These are phyloP conservation scores for Holacanthus passer DNA, from an alignment of 2,113 vertebrate species.

Conservation along the genomic window DNA sequence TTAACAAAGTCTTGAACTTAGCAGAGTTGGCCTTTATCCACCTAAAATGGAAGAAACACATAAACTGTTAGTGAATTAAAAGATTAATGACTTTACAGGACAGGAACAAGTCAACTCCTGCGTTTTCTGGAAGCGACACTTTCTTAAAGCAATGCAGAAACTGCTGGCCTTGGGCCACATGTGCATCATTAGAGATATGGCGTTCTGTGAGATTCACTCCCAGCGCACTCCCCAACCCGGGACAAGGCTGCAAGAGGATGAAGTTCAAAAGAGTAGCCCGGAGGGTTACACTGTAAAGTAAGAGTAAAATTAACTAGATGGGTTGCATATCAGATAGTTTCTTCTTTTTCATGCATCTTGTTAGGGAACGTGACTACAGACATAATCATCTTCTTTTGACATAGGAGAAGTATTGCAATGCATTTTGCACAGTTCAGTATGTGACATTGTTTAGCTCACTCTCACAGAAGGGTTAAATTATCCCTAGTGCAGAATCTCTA, in stretches of 20 bases:
- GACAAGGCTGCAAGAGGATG: constrained; percentile 56
- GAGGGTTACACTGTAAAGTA: constrained; percentile 41
- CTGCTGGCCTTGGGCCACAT: constrained; percentile 52
- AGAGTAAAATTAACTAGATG: constrained; percentile 42
- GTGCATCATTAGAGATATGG: constrained; percentile 72
- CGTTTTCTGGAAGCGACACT: constrained; percentile 58
- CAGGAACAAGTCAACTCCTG: constrained; percentile 37
- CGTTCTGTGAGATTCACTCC: constrained; percentile 45
- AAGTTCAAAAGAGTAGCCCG: constrained; percentile 61
- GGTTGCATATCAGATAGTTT: constrained; percentile 41
- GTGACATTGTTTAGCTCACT: background rate
- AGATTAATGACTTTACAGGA: constrained; percentile 45
- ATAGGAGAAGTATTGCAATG: constrained; percentile 5
- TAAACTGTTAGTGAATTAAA: constrained; percentile 38
- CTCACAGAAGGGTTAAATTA: background rate
- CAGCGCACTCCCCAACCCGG: constrained; percentile 25
- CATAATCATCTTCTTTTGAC: background rate
- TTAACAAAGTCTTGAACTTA: constrained; percentile 30
- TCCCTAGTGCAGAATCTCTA: background rate
- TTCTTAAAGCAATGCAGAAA: constrained; percentile 62
- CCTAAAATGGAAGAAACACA: constrained; percentile 28
- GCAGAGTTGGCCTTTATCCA: background rate
- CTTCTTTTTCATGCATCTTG: constrained; percentile 11
- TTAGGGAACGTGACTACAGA: constrained; percentile 26
- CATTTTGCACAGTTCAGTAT: background rate